These are phyloP conservation scores for Tychaedon coryphoeus DNA, from an alignment of 2,113 vertebrate genomes.

Conservation along the genomic window DNA sequence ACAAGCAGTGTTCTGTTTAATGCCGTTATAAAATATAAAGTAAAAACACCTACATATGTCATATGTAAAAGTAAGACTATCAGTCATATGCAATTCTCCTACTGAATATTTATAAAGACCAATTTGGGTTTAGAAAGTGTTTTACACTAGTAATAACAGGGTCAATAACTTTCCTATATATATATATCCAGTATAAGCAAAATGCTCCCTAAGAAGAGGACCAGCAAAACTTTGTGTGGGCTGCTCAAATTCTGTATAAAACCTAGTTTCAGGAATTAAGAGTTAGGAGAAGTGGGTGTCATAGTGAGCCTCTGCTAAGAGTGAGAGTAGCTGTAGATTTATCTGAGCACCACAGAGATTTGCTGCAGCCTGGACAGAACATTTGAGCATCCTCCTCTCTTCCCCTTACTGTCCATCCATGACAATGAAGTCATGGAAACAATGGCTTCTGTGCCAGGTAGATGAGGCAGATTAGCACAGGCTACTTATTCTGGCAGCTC, in stretches of 20 bases:
- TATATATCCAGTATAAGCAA: neutral
- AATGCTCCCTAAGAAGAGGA: neutral
- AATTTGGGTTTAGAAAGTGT: neutral
- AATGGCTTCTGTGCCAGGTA: neutral
- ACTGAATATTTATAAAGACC: neutral
- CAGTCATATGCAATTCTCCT: neutral
- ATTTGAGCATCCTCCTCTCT: neutral
- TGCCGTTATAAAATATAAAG: neutral
- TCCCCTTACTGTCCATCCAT: neutral
- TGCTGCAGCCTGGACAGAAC: neutral
- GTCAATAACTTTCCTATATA: neutral
- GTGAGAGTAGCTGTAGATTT: neutral
- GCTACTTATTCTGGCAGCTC: neutral
- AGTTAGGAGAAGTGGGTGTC: neutral
- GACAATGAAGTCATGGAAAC: neutral
- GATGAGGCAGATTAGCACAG: neutral
- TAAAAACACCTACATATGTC: neutral
- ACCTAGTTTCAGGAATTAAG: neutral
- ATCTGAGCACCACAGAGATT: neutral
- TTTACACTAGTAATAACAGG: neutral
- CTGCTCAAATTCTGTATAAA: neutral
- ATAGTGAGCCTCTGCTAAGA: neutral
- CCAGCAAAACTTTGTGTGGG: conserved; percentile 1
- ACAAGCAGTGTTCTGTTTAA: neutral
- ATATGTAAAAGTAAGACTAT: neutral